A percentile compares a stretch with the other conserved stretches of the same genome.
Conservation (phyloP, 2,888 invertebrate species). For the Oxyteleia sp. region DNA sequence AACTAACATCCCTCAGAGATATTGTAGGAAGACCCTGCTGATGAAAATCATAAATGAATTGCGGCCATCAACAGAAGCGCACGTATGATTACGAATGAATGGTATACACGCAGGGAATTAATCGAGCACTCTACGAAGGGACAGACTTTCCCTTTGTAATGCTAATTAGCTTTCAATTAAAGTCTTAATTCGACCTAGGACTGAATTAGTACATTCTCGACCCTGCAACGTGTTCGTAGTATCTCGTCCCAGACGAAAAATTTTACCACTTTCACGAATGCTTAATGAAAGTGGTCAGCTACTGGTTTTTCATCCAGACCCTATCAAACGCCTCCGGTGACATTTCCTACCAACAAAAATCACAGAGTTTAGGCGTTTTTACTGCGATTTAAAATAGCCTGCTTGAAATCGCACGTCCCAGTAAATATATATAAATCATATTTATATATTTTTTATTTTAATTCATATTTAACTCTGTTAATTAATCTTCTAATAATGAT, state of each 20-base stretch:
- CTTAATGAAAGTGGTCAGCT: too few species aligned
- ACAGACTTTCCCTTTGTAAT: conserved; percentile 80
- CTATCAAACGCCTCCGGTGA: too few species aligned
- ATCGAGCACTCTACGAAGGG: conserved; percentile 73
- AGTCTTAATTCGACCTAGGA: conserved; percentile 73
- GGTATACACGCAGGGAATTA: conserved; percentile 73
- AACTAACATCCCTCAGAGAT: too few species aligned
- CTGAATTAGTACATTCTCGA: conserved; percentile 75
- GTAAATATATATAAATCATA: too few species aligned
- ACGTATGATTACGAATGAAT: conserved; percentile 55
- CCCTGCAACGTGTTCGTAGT: conserved; percentile 29
- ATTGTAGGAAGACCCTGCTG: background rate
- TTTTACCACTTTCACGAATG: conserved; percentile 36
- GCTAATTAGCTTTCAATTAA: conserved; percentile 85
- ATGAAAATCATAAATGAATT: conserved; percentile 50
- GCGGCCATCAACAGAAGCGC: conserved; percentile 44
- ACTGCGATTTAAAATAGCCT: too few species aligned
- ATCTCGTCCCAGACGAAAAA: conserved; percentile 3
- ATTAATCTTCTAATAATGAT: too few species aligned
- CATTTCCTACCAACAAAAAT: too few species aligned
- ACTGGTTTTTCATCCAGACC: too few species aligned
- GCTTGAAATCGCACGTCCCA: too few species aligned
- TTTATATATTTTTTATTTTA: too few species aligned
- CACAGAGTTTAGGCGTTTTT: too few species aligned
- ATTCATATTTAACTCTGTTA: too few species aligned